These are phyloP conservation scores for Trogon melanurus DNA, from an alignment of 2,113 vertebrate species.

Conservation along the genomic window DNA sequence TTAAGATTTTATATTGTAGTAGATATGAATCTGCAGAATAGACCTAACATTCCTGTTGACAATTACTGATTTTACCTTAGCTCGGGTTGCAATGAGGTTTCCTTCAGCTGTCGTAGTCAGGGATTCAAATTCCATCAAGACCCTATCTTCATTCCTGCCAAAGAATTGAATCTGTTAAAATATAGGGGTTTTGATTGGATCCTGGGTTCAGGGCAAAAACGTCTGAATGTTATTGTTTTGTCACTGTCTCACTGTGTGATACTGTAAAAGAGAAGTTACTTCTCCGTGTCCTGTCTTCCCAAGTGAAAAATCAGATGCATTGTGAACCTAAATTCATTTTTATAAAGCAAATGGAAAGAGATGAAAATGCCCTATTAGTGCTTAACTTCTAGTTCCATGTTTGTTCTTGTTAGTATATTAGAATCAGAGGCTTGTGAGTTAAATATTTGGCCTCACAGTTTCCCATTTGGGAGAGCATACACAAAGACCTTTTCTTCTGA, in stretches of 20 bases:
- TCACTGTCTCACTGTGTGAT: background rate
- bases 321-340: background rate
- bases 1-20: background rate
- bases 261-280: background rate
- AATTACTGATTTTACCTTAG: conserved; percentile 16
- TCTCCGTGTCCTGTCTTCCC: background rate
- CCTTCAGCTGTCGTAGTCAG: background rate
- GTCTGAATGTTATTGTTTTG: background rate
- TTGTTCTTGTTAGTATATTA: background rate
- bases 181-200: conserved; percentile 7
- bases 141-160: background rate
- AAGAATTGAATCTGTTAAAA: background rate
- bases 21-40: background rate
- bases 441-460: background rate
- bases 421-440: background rate
- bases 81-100: conserved; percentile 4
- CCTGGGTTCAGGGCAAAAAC: background rate
- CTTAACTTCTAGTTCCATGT: background rate
- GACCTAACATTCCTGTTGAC: background rate
- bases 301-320: background rate
- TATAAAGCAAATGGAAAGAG: background rate
- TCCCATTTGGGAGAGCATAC: background rate
- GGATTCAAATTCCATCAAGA: conserved; percentile 2
- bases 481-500: background rate
- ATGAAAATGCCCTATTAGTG: background rate